Evolutionary conservation across 2,113 vertebrate species (phyloP).

Genomic region (Sylvilagus bachmani): DNA sequence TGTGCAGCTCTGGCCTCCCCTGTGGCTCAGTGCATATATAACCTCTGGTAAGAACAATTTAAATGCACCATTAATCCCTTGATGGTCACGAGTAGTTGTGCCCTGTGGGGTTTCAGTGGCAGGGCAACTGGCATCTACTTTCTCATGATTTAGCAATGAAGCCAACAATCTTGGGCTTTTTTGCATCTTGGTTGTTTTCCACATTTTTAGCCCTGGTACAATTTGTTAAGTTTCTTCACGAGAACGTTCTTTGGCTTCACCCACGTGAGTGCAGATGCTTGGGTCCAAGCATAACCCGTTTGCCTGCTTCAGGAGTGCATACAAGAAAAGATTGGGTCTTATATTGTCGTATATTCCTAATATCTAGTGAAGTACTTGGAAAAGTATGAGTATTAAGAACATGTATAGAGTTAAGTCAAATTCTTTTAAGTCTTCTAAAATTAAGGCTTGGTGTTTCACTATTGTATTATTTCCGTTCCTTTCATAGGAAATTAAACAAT

Average conservation of each 20-base stretch:
- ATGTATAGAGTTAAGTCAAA: neutral
- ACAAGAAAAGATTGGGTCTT: neutral
- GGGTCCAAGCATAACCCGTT: too few species aligned
- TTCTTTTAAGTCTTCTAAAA: neutral
- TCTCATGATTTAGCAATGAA: conserved; percentile 63
- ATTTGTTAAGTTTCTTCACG: neutral
- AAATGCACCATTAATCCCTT: conserved; percentile 80
- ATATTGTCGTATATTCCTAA: neutral
- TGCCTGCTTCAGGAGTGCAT: neutral
- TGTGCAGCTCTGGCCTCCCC: conserved; percentile 7
- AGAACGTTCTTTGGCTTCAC: conserved; percentile 24
- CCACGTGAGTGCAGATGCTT: neutral
- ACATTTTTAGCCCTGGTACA: neutral
- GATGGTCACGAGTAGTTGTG: conserved; percentile 73
- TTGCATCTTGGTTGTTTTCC: conserved; percentile 3
- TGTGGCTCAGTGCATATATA: conserved; percentile 40
- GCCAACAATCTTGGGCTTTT: conserved; percentile 38
- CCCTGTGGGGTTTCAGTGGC: conserved; percentile 61
- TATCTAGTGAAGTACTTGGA: neutral
- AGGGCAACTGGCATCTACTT: neutral
- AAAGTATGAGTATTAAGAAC: neutral
- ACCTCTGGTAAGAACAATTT: conserved; percentile 72
- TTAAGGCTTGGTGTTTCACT: neutral
- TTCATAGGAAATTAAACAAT: neutral
- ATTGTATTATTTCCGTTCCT: neutral